A percentile compares a stretch with the other conserved stretches of the same genome.
These are phyloP conservation scores for Synanceia verrucosa DNA, from an alignment of 2,797 vertebrate genomes.

Conservation along the genomic window DNA sequence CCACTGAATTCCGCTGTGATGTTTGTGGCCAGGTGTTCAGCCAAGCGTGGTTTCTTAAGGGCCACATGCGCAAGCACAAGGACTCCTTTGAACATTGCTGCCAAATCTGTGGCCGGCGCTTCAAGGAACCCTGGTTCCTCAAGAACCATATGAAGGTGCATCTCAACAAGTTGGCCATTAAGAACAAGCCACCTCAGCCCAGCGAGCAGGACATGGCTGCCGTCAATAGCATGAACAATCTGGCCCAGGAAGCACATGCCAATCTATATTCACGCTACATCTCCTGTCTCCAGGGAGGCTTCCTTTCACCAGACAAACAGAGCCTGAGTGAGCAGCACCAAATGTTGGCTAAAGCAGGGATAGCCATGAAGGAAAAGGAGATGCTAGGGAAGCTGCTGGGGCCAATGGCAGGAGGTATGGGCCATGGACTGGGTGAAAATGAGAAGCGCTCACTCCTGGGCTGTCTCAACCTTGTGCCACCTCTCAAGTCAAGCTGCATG, in stretches of 20 bases:
- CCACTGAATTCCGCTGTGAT: constrained; percentile 95
- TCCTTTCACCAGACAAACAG: constrained; percentile 93
- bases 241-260: constrained; percentile 95
- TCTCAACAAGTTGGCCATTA: constrained; percentile 97
- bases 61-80: constrained; percentile 99
- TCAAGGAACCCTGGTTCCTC: constrained; percentile 99
- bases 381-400: constrained; percentile 95
- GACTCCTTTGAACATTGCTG: constrained; percentile 99
- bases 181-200: constrained; percentile 90
- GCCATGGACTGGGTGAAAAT: constrained; percentile 90
- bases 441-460: constrained; percentile 96
- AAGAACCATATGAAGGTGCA: constrained; percentile 99
- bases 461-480: constrained; percentile 96
- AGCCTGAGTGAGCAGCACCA: constrained; percentile 91
- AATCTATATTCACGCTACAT: constrained; percentile 97
- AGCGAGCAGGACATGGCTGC: constrained; percentile 89
- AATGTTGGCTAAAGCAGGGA: constrained; percentile 91
- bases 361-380: constrained; percentile 95
- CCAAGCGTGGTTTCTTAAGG: constrained; percentile 99
- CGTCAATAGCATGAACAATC: constrained; percentile 87
- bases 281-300: constrained; percentile 96
- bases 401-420: constrained; percentile 88
- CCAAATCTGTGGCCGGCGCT: constrained; percentile 97
- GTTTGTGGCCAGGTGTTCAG: constrained; percentile 97
- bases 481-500: constrained; percentile 98